Evolutionary conservation across 1,140 invertebrate genomes (phyloP).

Genomic region (Pomacea maculata): DNA sequence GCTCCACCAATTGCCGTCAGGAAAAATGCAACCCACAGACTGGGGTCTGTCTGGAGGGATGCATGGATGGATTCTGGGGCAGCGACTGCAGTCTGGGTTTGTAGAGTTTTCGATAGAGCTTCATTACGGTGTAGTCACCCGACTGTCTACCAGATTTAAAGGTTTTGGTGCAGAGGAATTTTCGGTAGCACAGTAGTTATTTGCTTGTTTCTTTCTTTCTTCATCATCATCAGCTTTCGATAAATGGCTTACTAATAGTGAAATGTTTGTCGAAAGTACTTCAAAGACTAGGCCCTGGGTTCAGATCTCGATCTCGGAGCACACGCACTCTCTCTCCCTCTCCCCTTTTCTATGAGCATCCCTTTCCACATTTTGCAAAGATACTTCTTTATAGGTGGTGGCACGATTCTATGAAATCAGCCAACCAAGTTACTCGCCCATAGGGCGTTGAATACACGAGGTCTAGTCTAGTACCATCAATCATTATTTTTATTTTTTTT

Average conservation of each 20-base stretch:
- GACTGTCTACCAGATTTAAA: background rate
- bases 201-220: background rate
- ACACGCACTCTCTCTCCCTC: background rate
- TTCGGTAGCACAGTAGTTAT: background rate
- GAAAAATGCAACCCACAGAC: background rate
- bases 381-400: background rate
- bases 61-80: conserved; percentile 13
- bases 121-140: background rate
- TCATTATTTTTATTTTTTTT: background rate
- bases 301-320: background rate
- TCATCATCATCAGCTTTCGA: background rate
- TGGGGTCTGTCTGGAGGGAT: conserved; percentile 10
- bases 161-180: background rate
- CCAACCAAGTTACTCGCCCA: background rate
- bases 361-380: background rate
- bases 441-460: background rate
- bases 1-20: background rate
- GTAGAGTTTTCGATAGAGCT: background rate
- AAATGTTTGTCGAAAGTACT: too few relatives aligned
- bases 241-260: too few relatives aligned
- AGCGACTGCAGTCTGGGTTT: conserved; percentile 14
- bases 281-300: too few relatives aligned
- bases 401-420: background rate
- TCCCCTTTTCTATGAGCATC: background rate
- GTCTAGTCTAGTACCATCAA: background rate